phyloP scores from a whole-genome alignment of 2,888 invertebrate species.

The Pherbina coryleti region DNA sequence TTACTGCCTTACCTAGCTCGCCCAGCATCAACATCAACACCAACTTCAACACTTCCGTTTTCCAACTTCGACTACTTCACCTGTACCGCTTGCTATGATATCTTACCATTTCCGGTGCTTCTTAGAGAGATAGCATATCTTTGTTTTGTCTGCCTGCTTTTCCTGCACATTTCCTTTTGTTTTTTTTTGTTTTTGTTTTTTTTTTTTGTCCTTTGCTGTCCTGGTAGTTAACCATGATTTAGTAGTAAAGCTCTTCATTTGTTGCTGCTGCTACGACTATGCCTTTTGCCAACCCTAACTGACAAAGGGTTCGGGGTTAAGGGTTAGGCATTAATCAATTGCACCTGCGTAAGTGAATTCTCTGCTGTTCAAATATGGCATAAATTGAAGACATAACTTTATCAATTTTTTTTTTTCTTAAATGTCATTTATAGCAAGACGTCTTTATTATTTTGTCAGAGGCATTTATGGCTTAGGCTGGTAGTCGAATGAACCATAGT shows the following conservation, averaged over 20 bases:
- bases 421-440: too few relatives aligned
- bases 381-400: too few relatives aligned
- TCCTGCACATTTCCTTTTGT: background rate
- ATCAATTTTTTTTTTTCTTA: too few relatives aligned
- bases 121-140: background rate
- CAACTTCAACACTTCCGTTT: background rate
- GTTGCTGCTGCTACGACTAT: background rate
- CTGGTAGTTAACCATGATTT: slow-evolving; percentile 26
- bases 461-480: too few relatives aligned
- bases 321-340: slow-evolving; percentile 16
- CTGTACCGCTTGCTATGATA: background rate
- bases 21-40: background rate
- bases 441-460: too few relatives aligned
- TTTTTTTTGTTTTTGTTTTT: background rate
- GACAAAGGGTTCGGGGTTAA: background rate
- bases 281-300: background rate
- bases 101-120: background rate
- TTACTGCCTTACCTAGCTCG: background rate
- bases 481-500: too few relatives aligned
- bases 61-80: background rate
- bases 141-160: background rate
- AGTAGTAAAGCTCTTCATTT: slow-evolving; percentile 14
- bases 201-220: background rate
- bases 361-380: too few relatives aligned
- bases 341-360: slow-evolving; percentile 6